Evolutionary conservation across 1,140 invertebrate genomes (phyloP), one percentile per base, ranked within the genome.

Genomic region (Asobara japonica): DNA sequence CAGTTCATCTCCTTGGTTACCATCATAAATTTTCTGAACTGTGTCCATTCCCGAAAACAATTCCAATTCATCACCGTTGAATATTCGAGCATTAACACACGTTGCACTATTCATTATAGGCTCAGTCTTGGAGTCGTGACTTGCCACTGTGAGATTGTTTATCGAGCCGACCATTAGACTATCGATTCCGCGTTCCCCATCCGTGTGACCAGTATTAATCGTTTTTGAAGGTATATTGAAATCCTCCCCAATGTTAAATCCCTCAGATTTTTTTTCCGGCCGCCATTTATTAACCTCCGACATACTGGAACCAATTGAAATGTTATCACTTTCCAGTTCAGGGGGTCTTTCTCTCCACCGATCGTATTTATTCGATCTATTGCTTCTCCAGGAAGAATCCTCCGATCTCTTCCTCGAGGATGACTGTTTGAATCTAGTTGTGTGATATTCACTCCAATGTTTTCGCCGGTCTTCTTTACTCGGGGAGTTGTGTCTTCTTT

Each of bases 401-500:
- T 69, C 68, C 16, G 22, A 61, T 62, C 20, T 16, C 25, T 20
- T 16, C 8, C 25, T 60, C 7, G 25, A 56, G 1, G 22, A 56
- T 18, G 27, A 30, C 13, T 65, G n/a, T 18, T 65, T 71, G 5
- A 27, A 7, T 45, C 27, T 48, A 13, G 33, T 65, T n/a, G n/a
- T 3, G 36, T 18, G 51, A 31, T 65, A 69, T n/a, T 61, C 68
- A 38, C 27, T 18, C 51, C 27, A 56, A 18, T 56, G 16, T 27
- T 36, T 56, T 0, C 72, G 68, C 74, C 80, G 80, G 5, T 75
- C 71, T 33, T 71, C 30, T 20, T 74, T 60, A 41, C 13, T 56
- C 10, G 33, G 27, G 18, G 64, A 22, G 16, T 69, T 61, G 16
- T 61, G 20, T 68, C 27, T 56, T 25, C 68, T 62, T 68, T 56